Conservation (phyloP, 2,113 vertebrate species). For the Enhydra lutris region DNA sequence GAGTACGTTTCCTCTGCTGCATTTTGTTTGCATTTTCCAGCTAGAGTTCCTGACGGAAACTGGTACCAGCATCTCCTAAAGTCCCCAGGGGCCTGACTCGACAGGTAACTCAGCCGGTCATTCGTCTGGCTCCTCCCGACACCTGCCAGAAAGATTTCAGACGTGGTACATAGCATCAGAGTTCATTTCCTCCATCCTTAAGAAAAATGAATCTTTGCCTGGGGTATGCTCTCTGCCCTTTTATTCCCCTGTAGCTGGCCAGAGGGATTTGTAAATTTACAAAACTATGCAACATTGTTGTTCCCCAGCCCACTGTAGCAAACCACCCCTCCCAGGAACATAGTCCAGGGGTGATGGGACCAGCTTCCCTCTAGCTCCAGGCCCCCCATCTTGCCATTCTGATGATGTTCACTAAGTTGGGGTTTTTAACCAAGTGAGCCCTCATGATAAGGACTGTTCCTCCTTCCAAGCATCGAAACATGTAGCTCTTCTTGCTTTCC, state of each 20-base stretch:
- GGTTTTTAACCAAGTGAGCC: neutral
- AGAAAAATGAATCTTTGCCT: neutral
- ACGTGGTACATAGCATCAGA: neutral
- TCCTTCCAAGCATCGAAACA: neutral
- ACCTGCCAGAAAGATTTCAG: neutral
- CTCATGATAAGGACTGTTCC: neutral
- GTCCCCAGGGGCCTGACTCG: neutral
- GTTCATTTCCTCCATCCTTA: neutral
- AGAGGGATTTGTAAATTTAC: neutral
- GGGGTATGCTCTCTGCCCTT: neutral
- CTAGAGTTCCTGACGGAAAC: neutral
- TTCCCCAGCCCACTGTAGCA: neutral
- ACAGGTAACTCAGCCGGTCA: neutral
- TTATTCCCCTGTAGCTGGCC: neutral
- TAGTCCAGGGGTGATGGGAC: neutral
- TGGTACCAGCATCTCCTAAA: neutral
- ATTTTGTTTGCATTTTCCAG: neutral
- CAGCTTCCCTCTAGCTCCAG: neutral
- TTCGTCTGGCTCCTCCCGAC: neutral
- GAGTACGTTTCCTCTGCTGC: neutral
- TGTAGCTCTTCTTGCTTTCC: neutral
- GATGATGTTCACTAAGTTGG: neutral
- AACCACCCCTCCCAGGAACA: neutral
- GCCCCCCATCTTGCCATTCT: neutral
- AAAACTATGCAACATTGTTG: neutral